A percentile compares a stretch with the other conserved stretches of the same genome.
Conservation (phyloP, 2,888 invertebrate species). For the Drosophila nigritarsus region DNA sequence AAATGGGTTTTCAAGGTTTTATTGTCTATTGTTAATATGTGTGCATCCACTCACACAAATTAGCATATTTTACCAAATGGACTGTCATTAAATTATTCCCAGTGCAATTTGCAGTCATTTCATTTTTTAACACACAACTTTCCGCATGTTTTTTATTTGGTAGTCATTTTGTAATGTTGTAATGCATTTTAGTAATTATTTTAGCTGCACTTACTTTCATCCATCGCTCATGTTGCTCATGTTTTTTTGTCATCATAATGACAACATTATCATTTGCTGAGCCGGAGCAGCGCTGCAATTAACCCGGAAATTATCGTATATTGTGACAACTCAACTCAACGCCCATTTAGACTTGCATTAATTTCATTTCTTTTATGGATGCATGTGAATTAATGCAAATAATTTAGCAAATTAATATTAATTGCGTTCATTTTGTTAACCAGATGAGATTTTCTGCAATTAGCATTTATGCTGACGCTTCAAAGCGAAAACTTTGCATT, state of each 20-base stretch:
- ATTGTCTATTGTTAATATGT: background rate
- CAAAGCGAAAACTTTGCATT: conserved; percentile 28
- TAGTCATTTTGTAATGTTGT: conserved; percentile 46
- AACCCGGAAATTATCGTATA: conserved; percentile 36
- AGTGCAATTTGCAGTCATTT: conserved; percentile 71
- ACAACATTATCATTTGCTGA: conserved; percentile 52
- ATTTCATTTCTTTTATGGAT: conserved; percentile 53
- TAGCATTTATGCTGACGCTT: conserved; percentile 10
- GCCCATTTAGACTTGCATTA: conserved; percentile 42
- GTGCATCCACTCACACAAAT: conserved; percentile 51
- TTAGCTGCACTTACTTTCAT: conserved; percentile 54
- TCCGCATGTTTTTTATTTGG: conserved; percentile 2
- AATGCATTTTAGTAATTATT: conserved; percentile 78
- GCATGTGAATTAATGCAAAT: conserved; percentile 47
- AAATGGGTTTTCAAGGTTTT: conserved; percentile 23
- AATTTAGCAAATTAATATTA: conserved; percentile 69
- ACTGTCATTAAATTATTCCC: conserved; percentile 72
- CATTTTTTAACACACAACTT: conserved; percentile 10
- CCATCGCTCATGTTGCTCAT: conserved; percentile 11
- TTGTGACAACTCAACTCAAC: conserved; percentile 17
- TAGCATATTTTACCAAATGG: conserved; percentile 64
- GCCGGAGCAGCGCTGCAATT: conserved; percentile 41
- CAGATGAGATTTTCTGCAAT: conserved; percentile 26
- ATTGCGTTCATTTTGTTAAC: conserved; percentile 48
- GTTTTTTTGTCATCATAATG: conserved; percentile 7